These are phyloP conservation scores for Tringa solitaria DNA, from an alignment of 2,113 vertebrate genomes.

Conservation along the genomic window DNA sequence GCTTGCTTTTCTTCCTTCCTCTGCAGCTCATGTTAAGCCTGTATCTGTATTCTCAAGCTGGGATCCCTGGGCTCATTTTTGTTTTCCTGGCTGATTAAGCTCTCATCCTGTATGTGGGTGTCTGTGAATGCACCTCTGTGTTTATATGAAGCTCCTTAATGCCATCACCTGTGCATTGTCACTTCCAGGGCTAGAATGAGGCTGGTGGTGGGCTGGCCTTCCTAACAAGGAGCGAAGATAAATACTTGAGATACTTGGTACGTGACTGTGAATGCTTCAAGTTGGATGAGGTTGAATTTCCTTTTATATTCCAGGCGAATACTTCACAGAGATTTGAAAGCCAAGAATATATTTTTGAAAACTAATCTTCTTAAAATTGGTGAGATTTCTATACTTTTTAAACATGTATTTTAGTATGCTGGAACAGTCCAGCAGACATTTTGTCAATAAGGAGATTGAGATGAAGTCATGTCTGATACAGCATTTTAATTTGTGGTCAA, in stretches of 20 bases:
- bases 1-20: not conserved
- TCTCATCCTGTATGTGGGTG: not conserved
- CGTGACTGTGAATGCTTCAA: not conserved
- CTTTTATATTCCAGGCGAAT: conserved; percentile 74
- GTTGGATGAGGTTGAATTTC: not conserved
- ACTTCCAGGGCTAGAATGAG: not conserved
- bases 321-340: conserved; percentile 89
- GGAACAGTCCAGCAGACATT: not conserved
- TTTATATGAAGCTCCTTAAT: not conserved
- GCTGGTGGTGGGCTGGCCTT: not conserved
- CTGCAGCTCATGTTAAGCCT: not conserved
- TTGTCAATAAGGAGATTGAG: not conserved
- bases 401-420: not conserved
- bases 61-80: not conserved
- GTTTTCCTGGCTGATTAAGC: not conserved
- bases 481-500: not conserved
- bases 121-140: not conserved
- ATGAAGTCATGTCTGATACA: not conserved
- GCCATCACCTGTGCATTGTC: not conserved
- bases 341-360: conserved; percentile 90
- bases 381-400: conserved; percentile 60
- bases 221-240: not conserved
- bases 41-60: not conserved
- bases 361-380: conserved; percentile 87
- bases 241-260: not conserved